Percentiles rank a stretch among this genome's conserved stretches.
Conservation (phyloP, 2,113 vertebrate species). For the Lycaon pictus region DNA sequence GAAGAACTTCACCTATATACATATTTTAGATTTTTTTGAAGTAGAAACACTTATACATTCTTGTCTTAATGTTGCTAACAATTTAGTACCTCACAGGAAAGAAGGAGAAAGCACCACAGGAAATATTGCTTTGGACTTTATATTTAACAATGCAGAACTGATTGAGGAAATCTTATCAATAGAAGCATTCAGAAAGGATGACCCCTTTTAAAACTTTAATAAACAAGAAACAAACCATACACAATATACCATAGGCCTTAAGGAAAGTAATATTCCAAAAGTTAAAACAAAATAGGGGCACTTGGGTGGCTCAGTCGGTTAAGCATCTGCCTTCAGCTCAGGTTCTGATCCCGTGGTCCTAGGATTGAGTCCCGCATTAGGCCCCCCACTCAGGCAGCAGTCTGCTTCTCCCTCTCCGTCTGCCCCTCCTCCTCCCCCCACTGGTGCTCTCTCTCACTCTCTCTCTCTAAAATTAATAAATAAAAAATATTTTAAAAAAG, state of each 20-base stretch:
- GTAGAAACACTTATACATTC: not conserved
- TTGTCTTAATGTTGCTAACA: constrained; percentile 41
- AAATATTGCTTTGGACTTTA: constrained; percentile 5
- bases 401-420: not conserved
- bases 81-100: not conserved
- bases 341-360: too few relatives aligned
- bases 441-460: not conserved
- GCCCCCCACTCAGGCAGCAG: not conserved
- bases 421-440: not conserved
- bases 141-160: constrained; percentile 36
- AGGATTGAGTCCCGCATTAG: not conserved
- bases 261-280: not conserved
- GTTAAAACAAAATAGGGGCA: not conserved
- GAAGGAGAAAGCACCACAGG: not conserved
- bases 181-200: not conserved
- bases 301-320: not conserved
- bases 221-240: not conserved
- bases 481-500: not conserved
- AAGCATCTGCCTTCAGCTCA: not conserved
- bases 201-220: not conserved
- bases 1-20: not conserved
- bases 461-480: not conserved
- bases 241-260: not conserved
- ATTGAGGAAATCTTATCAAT: not conserved
- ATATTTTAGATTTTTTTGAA: constrained; percentile 9